Evolutionary conservation across 2,888 invertebrate genomes (phyloP), one percentile per base, ranked within the genome.

Genomic region (Drosophila kambysellisi): DNA sequence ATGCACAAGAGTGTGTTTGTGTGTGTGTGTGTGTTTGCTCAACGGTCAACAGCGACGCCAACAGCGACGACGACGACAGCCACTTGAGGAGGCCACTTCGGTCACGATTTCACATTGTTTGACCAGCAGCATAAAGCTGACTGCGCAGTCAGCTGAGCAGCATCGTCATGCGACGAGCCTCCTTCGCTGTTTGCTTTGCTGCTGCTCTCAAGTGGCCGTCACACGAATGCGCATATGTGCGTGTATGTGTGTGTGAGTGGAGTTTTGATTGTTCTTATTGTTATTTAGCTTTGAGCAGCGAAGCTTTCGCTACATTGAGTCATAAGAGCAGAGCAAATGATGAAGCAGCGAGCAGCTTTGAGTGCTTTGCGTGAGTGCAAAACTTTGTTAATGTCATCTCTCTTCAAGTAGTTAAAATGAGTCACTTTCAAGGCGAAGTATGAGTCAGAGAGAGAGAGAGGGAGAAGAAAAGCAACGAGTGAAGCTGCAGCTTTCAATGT

Each of bases 31-130:
- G 52, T 63, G 48, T 67, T 39, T 53, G 59, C 60, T 74, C 51
- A 61, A 70, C 75, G 51, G 41, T 72, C 53, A 48, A 20, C 59
- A 17, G 57, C 62, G 39, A 30, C 50, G 33, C 17, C 8, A 35
- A 37, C 62, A 32, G 50, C 59, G 54, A 30, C 46, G 46, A 7
- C 60, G 53, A 33, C 66, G 60, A 39, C 39, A 53, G 71, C 76
- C 79, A 86, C 89, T 81, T 81, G 89, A 88, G 64, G 74, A 78
- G 89, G 86, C 90, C 90, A 90, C 69, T 86, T 83, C 74, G 87
- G 83, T 86, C 90, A 86, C 90, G 90, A 86, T 86, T 83, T 80
- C 81, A 80, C 86, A 74, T 82, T 74, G 66, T 70, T 65, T 81
- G 69, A 65, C 20, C 81, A 70, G 43, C 81, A 70, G 56, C 73